Conservation (phyloP, 2,113 vertebrate genomes). For the Protobothrops mucrosquamatus region DNA sequence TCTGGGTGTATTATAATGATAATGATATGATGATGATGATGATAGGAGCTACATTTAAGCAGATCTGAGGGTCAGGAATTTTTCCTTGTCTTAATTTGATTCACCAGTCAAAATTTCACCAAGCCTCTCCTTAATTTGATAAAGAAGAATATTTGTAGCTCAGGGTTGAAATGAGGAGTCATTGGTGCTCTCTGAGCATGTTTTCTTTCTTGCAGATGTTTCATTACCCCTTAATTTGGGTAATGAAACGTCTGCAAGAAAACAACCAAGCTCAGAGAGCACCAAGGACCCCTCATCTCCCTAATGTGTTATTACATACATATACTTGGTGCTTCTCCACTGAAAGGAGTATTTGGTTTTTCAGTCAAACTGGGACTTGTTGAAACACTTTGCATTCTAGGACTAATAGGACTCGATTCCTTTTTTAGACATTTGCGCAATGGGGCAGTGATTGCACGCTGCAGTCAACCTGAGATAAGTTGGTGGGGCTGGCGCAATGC, state of each 20-base stretch:
- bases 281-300: neutral
- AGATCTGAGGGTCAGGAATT: neutral
- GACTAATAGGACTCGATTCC: neutral
- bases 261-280: neutral
- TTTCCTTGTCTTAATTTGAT: neutral
- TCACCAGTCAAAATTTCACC: neutral
- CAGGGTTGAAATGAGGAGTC: neutral
- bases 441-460: conserved; percentile 91
- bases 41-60: neutral
- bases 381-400: neutral
- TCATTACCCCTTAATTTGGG: neutral
- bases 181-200: neutral
- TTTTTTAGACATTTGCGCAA: conserved; percentile 85
- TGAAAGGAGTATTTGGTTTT: neutral
- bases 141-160: neutral
- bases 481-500: conserved; percentile 99
- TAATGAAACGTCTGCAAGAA: neutral
- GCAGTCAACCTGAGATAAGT: conserved; percentile 99
- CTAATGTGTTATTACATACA: neutral
- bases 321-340: too few species aligned
- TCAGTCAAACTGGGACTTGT: neutral
- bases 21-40: neutral
- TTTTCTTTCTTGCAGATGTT: neutral
- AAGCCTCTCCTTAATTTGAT: neutral
- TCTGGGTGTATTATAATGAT: neutral